These are phyloP conservation scores for Bombus waltoni DNA, from an alignment of 1,140 invertebrate genomes.

Conservation along the genomic window DNA sequence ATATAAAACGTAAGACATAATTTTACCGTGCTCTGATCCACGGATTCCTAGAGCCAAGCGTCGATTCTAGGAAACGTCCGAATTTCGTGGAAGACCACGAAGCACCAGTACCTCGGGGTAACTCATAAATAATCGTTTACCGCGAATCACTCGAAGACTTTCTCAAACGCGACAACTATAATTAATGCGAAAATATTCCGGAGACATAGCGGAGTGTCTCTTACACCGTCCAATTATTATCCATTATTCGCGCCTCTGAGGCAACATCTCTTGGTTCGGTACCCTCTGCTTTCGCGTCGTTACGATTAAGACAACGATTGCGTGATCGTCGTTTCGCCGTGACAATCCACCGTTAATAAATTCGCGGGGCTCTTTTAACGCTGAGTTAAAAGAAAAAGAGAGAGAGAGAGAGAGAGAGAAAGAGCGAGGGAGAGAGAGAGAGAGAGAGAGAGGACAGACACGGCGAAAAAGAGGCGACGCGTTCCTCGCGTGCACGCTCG, in stretches of 20 bases:
- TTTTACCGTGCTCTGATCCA: no score
- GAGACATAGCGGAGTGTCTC: background rate
- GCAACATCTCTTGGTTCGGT: background rate
- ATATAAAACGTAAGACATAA: no score
- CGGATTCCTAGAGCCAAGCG: no score
- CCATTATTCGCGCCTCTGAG: slow-evolving; percentile 19
- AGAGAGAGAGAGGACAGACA: background rate
- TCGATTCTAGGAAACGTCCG: no score
- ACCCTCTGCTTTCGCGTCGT: slow-evolving; percentile 31
- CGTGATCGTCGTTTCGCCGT: slow-evolving; percentile 19
- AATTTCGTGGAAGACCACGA: background rate
- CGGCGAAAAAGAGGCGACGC: background rate
- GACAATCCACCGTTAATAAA: slow-evolving; percentile 48
- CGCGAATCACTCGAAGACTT: background rate
- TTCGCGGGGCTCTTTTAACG: slow-evolving; percentile 19
- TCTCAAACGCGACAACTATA: background rate
- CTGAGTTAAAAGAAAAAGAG: background rate
- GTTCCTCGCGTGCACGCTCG: slow-evolving; percentile 26
- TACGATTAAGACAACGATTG: slow-evolving; percentile 25
- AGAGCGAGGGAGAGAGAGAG: background rate
- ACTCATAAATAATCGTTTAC: slow-evolving; percentile 7
- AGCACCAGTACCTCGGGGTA: background rate
- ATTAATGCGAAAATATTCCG: slow-evolving; percentile 1
- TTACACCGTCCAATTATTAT: slow-evolving; percentile 24
- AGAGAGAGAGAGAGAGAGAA: background rate